phyloP scores from a whole-genome alignment of 2,113 vertebrate species.

The Martes martes region DNA sequence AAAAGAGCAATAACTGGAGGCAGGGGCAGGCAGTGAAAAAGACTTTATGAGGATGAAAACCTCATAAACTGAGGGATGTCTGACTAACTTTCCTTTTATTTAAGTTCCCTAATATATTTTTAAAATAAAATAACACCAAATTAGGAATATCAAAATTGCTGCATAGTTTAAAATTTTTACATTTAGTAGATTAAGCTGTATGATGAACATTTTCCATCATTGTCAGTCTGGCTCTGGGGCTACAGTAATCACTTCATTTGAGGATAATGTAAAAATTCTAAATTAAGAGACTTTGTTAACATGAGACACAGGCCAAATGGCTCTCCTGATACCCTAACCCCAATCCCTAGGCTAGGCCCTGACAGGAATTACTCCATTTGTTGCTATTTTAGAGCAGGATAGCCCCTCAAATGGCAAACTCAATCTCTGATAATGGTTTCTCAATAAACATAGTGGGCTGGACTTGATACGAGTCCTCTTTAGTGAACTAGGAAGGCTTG shows the following conservation, averaged over 20 bases:
- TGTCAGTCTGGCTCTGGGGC: not conserved
- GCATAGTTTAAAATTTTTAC: not conserved
- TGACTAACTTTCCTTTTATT: not conserved
- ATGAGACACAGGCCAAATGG: not conserved
- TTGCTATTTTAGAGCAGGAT: conserved; percentile 18
- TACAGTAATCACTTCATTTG: conserved; percentile 24
- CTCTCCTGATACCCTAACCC: not conserved
- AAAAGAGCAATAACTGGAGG: not conserved
- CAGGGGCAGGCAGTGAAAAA: not conserved
- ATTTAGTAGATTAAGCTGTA: conserved; percentile 35
- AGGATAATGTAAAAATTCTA: conserved; percentile 33
- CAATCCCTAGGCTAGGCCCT: not conserved
- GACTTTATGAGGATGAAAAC: not conserved
- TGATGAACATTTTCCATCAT: not conserved
- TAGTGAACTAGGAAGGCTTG: not conserved
- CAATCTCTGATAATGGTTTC: not conserved
- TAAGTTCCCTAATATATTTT: not conserved
- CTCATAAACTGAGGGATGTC: not conserved
- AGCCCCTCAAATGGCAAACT: not conserved
- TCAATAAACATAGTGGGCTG: not conserved
- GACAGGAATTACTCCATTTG: conserved; percentile 28
- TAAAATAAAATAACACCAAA: conserved; percentile 40
- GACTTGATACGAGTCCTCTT: not conserved
- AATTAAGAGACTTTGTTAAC: conserved; percentile 21
- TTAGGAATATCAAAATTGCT: conserved; percentile 29